Evolutionary conservation across 2,113 vertebrate genomes (phyloP).

Genomic region (Malaclemys terrapin): DNA sequence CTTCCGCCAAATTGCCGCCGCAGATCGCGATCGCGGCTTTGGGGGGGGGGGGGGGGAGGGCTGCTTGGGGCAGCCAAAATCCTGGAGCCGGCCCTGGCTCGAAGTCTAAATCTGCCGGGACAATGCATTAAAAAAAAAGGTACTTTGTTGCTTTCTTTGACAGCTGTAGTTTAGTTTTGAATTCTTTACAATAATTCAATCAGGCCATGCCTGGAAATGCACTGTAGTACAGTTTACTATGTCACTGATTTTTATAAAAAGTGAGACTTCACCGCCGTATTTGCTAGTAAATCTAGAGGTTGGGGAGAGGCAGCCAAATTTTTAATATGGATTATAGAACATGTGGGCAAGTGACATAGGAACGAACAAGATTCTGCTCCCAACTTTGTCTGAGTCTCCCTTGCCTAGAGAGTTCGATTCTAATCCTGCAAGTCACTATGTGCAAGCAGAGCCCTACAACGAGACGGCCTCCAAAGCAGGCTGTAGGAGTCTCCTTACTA

Average conservation of each 20-base stretch:
- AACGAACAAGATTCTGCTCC: neutral
- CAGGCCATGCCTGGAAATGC: neutral
- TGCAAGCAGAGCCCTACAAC: rapidly evolving
- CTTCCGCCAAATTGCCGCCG: no score
- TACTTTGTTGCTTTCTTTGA: neutral
- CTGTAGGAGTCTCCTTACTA: neutral
- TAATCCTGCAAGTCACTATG: neutral
- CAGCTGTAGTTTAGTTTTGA: neutral
- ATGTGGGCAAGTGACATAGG: rapidly evolving
- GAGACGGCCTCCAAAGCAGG: rapidly evolving
- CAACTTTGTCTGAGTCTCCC: neutral
- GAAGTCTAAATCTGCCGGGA: neutral
- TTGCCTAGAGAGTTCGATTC: neutral
- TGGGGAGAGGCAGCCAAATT: neutral
- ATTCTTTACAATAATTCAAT: neutral
- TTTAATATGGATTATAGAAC: neutral
- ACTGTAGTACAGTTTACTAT: no score
- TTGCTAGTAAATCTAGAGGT: neutral
- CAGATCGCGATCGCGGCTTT: no score
- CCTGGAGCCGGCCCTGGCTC: no score
- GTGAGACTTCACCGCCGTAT: neutral
- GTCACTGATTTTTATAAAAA: no score
- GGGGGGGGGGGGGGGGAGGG: no score
- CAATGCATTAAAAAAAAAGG: no score
- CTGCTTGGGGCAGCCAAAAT: no score